phyloP scores from a whole-genome alignment of 2,113 vertebrate species.

The Pipra filicauda region DNA sequence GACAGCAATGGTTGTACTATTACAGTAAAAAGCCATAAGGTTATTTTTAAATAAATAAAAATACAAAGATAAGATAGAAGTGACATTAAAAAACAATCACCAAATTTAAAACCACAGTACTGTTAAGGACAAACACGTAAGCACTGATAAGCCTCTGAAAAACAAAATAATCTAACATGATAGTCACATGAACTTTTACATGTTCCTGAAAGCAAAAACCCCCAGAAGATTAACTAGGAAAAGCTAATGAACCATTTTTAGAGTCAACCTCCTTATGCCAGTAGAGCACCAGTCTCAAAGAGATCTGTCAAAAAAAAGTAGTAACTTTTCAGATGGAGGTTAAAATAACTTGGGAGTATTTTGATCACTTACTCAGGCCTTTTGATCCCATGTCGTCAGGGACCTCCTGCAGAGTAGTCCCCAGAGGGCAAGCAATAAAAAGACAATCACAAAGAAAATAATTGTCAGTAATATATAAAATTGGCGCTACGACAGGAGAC shows the following conservation, averaged over 20 bases:
- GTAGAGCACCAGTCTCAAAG: conserved; percentile 58
- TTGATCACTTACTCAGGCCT: conserved; percentile 95
- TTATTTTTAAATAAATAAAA: conserved; percentile 7
- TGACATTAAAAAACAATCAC: not conserved
- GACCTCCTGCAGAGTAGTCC: conserved; percentile 92
- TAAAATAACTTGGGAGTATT: conserved; percentile 77
- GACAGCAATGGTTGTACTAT: not conserved
- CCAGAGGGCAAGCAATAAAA: conserved; percentile 87
- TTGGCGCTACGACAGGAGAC: conserved; percentile 76
- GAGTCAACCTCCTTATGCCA: conserved; percentile 68
- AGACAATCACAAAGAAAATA: conserved; percentile 94
- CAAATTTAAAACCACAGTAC: not conserved
- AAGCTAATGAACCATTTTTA: conserved; percentile 28
- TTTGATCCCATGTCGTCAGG: conserved; percentile 93
- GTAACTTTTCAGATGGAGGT: conserved; percentile 69
- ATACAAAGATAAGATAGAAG: not conserved
- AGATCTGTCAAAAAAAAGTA: conserved; percentile 46
- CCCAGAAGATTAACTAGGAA: conserved; percentile 10
- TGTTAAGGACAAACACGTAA: not conserved
- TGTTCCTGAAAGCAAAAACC: conserved; percentile 43
- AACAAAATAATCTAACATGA: not conserved
- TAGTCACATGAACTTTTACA: not conserved
- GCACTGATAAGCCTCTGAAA: not conserved
- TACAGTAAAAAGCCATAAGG: not conserved
- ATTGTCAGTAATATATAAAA: conserved; percentile 86